Conservation (phyloP, 37 sponge, comb jelly and placozoan species). For the Dysidea cf. avara region DNA sequence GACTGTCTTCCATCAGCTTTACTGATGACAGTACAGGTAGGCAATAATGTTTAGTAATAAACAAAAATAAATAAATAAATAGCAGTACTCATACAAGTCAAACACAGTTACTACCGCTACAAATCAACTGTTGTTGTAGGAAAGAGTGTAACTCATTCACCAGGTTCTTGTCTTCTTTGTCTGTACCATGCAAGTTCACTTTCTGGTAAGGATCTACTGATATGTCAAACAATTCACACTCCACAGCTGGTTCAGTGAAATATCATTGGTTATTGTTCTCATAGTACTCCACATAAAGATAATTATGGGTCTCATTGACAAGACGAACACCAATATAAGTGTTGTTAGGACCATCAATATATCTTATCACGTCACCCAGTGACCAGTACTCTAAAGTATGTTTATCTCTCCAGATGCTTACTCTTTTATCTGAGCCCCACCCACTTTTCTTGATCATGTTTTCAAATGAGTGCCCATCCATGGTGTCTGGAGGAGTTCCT, state of each 20-base stretch:
- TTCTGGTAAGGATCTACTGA: constrained; percentile 47
- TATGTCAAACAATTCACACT: constrained; percentile 45
- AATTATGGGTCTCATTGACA: constrained; percentile 35
- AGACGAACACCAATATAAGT: constrained; percentile 45
- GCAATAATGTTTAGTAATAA: too few relatives aligned
- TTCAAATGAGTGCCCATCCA: constrained; percentile 78
- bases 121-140: constrained; percentile 3
- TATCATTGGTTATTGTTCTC: background rate
- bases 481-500: constrained; percentile 24
- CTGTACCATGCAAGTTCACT: constrained; percentile 21
- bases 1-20: too few relatives aligned
- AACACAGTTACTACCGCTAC: background rate
- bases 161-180: background rate
- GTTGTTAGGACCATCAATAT: constrained; percentile 46
- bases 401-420: too few relatives aligned
- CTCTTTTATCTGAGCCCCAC: too few relatives aligned
- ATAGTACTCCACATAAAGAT: constrained; percentile 34
- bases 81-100: too few relatives aligned
- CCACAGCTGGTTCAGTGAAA: constrained; percentile 1
- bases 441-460: background rate
- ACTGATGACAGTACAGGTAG: too few relatives aligned
- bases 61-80: too few relatives aligned
- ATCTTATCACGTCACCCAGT: constrained; percentile 26
- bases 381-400: constrained; percentile 42
- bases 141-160: constrained; percentile 21